Conservation (phyloP, 1,140 invertebrate species). For the Triops longicaudatus region DNA sequence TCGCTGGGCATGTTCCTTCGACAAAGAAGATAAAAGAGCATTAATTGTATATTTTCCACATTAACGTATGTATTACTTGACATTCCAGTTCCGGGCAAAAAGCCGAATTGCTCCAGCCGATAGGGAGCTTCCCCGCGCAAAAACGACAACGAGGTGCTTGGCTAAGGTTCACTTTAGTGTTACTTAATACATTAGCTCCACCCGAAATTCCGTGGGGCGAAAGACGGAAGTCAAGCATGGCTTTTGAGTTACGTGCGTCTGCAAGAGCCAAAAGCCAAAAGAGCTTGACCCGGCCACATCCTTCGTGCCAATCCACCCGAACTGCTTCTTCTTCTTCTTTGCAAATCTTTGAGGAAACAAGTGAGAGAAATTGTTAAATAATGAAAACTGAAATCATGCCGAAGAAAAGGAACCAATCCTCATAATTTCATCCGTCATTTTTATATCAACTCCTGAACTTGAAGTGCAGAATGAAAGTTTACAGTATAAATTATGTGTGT, state of each 20-base stretch:
- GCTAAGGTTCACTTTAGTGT: conserved; percentile 18
- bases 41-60: neutral
- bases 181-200: conserved; percentile 40
- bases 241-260: conserved; percentile 81
- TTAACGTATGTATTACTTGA: neutral
- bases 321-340: conserved; percentile 84
- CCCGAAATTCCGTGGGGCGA: conserved; percentile 40
- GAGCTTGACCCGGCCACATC: conserved; percentile 86
- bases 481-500: too few relatives aligned
- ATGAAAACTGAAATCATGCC: neutral
- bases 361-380: neutral
- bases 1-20: conserved; percentile 68
- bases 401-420: too few relatives aligned
- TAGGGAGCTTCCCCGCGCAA: neutral
- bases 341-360: conserved; percentile 53
- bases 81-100: conserved; percentile 19
- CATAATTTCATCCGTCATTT: too few relatives aligned
- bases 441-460: too few relatives aligned
- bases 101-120: conserved; percentile 9
- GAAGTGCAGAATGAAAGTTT: too few relatives aligned
- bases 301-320: conserved; percentile 85
- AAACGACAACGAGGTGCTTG: neutral
- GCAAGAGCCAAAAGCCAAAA: conserved; percentile 90
- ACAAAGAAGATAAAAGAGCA: conserved; percentile 22
- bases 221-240: conserved; percentile 81